Base-by-base conservation (phyloP, 2,113 vertebrate genomes). In the Vulpes vulpes region DNA sequence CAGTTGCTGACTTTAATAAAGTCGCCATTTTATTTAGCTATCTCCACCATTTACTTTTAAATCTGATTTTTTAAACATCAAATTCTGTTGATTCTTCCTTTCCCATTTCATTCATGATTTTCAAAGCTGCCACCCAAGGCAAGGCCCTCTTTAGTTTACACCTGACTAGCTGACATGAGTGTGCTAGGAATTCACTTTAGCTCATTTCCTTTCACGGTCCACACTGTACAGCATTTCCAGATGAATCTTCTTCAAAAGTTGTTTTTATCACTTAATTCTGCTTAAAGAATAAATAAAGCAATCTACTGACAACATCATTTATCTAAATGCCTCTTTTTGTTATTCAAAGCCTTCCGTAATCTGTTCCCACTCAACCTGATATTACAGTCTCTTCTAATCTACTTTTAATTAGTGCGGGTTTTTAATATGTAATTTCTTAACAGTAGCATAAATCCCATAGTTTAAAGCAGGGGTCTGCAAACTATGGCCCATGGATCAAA, bases 251-350 rank as follows among this genome's bases (percentile, higher is more conserved):
- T 8, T 65, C 43, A 81, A 84, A 74, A 3, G 32, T 27, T 89
- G 27, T 81, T 90, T 93, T 19, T 57, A 87, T 43, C 49, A 81
- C 25, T 95, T 86, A 90, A 25, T 78, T 84, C 17, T 73, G 23
- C 76, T 86, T 94, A 84, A 71, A 71, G 62, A 84, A 95, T 67
- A 87, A 95, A 83, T 60, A 97, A 74, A 78, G 30, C 10, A 78
- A 93, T 80, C 20, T 53, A 69, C 27, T 78, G 20, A 80, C 22
- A 85, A 55, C 0, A 49, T 55, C 51, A 89, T 67, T 73, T 88
- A 60, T 73, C 30, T 35, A 87, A 92, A 73, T 94, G n/a, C 1
- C 8, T 95, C 19, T 60, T 83, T 23, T 69, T 91, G 11, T 73
- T 96, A 88, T 82, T 80, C 59, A 3, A 62, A 85, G 43, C 57